Base-by-base conservation (phyloP, 2,888 invertebrate genomes). In the Dryomyza anilis region DNA sequence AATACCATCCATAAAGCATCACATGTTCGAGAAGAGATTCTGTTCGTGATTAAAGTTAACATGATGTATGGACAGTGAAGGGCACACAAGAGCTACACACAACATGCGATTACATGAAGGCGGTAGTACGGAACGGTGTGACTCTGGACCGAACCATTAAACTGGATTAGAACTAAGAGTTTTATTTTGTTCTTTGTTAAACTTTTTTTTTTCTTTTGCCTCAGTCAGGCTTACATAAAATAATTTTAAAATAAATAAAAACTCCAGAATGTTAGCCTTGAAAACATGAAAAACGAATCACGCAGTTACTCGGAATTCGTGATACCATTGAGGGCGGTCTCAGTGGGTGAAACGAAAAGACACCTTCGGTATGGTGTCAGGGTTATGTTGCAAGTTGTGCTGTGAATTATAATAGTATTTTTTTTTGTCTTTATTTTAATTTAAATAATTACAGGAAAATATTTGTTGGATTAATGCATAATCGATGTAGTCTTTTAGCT, bases 41-140 rank as follows among this genome's bases (percentile, higher is more conserved):
- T 52, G 58, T 67, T 64, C 67, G 67, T 67, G 67, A 67, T 67
- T 67, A 67, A 67, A 67, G 53, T 62, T 64, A 67, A 67, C 64
- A 67, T 64, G 67, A 67, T 61, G 64, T 64, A 64, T 67, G 61
- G 60, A 58, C 29, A 58, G 46, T 19, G 30, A 30, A 30, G 33
- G 25, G 30, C 48, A 25, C 16, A 48, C 36, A 50, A 14, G 3
- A n/a, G n/a, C n/a, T 5, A 19, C 36, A 27, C 39, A 16, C 56
- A n/a, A 43, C 56, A 56, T 56, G 56, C 56, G 43, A 56, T 56
- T n/a, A 27, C 43, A 56, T 23, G 27, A 43, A 23, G n/a, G 50
- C 25, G 19, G 43, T 21, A n/a, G 19, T 30, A 16, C 14, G 36
- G 36, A 56, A 43, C 43, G 14, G 12, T 5, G 12, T 8, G 30